phyloP scores from a whole-genome alignment of 2,113 vertebrate genomes.

The Rhea americana region DNA sequence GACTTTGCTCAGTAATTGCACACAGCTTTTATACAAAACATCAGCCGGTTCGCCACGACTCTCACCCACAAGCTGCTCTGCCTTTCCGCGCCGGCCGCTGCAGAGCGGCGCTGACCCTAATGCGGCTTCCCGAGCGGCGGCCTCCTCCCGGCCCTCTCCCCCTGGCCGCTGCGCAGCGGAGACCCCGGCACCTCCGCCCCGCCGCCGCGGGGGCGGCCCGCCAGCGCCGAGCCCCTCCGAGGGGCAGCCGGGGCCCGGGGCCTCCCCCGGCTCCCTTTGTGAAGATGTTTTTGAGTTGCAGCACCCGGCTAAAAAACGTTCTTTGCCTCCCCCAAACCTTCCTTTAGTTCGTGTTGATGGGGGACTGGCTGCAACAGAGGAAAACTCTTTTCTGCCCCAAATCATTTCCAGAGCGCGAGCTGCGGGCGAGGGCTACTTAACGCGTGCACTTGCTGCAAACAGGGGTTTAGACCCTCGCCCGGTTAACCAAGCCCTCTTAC shows the following conservation, averaged over 20 bases:
- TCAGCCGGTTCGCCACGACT: neutral
- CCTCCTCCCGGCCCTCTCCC: neutral
- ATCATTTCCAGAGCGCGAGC: neutral
- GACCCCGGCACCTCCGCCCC: neutral
- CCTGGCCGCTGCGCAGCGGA: neutral
- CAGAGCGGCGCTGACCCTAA: slow-evolving; percentile 11
- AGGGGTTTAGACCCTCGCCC: neutral
- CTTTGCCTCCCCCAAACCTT: neutral
- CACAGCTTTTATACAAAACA: neutral
- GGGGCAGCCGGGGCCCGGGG: neutral
- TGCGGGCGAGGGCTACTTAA: neutral
- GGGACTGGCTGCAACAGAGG: neutral
- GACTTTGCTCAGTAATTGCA: neutral
- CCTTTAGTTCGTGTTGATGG: rapidly evolving
- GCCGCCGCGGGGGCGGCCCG: neutral
- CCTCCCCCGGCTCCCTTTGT: neutral
- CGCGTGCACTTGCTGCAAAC: neutral
- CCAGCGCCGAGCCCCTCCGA: neutral
- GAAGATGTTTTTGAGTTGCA: neutral
- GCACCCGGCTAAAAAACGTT: neutral
- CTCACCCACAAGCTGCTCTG: neutral
- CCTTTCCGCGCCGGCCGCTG: slow-evolving; percentile 36
- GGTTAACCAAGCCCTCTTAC: neutral
- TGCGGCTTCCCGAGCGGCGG: neutral
- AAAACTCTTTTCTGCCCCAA: neutral